These are phyloP conservation scores for Macropodus opercularis DNA, from an alignment of 2,797 vertebrate species.

Conservation along the genomic window DNA sequence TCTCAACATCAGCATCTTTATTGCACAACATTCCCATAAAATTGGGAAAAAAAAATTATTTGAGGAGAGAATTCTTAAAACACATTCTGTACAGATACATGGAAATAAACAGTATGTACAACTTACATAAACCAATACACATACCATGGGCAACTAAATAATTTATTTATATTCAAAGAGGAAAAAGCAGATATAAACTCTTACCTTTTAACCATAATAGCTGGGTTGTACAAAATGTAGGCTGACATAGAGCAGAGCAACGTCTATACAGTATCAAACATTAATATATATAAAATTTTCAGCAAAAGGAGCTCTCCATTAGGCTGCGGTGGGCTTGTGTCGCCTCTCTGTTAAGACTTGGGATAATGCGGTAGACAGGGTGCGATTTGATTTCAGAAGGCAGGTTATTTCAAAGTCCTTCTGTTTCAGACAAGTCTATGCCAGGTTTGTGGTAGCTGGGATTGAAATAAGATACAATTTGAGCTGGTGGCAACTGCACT, in stretches of 20 bases:
- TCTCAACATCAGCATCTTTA: constrained; percentile 87
- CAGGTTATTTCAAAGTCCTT: no score
- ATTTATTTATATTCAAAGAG: constrained; percentile 86
- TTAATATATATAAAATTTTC: constrained; percentile 53
- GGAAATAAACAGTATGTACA: constrained; percentile 89
- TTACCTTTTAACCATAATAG: constrained; percentile 60
- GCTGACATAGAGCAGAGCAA: constrained; percentile 61
- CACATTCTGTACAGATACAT: constrained; percentile 93
- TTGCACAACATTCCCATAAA: constrained; percentile 99
- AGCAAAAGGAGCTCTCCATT: constrained; percentile 64
- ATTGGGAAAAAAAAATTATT: constrained; percentile 90
- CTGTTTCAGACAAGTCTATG: no score
- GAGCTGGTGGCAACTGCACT: background rate
- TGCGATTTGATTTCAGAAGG: constrained; percentile 48
- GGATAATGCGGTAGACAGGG: constrained; percentile 41
- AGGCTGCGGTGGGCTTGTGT: constrained; percentile 57
- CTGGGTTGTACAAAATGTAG: constrained; percentile 65
- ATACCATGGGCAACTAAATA: constrained; percentile 84
- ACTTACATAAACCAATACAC: constrained; percentile 85
- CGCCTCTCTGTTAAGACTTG: constrained; percentile 78
- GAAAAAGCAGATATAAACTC: constrained; percentile 72
- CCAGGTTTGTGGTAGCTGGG: no score
- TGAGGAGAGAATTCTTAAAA: constrained; percentile 87
- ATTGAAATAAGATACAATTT: no score
- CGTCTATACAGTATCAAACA: constrained; percentile 59